Conservation (phyloP, 2,113 vertebrate species). For the Hirundichthys speculiger region DNA sequence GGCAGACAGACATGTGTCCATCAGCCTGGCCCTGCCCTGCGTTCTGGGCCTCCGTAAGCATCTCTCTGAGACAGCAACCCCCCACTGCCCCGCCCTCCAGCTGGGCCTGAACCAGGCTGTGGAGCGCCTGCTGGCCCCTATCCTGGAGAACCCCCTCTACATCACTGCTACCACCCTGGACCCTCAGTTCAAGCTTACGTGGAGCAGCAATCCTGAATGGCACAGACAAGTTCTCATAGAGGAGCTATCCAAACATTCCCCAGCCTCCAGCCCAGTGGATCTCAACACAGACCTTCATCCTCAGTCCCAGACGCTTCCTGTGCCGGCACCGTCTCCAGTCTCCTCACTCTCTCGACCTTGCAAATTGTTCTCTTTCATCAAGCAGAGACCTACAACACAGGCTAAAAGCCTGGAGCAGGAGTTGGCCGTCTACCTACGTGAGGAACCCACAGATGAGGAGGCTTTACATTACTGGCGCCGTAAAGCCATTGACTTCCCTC, state of each 20-base stretch:
- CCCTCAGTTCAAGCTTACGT: conserved; percentile 85
- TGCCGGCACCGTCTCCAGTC: conserved; percentile 57
- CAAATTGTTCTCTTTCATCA: conserved; percentile 85
- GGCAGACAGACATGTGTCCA: conserved; percentile 78
- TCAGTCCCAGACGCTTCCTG: conserved; percentile 66
- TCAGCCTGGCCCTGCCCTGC: conserved; percentile 82
- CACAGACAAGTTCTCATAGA: conserved; percentile 81
- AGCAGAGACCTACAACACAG: conserved; percentile 80
- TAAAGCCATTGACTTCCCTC: conserved; percentile 82
- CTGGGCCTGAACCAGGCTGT: conserved; percentile 75
- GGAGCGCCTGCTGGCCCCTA: conserved; percentile 73
- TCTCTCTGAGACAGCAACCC: conserved; percentile 77
- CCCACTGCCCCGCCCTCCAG: conserved; percentile 74
- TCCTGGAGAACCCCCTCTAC: conserved; percentile 82
- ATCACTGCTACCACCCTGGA: conserved; percentile 82
- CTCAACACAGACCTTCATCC: conserved; percentile 67
- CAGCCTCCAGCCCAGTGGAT: conserved; percentile 56
- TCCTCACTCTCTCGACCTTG: conserved; percentile 78
- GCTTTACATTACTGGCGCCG: conserved; percentile 83
- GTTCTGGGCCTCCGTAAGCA: conserved; percentile 83
- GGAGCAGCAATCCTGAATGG: conserved; percentile 84
- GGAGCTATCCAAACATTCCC: conserved; percentile 79
- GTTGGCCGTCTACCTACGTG: conserved; percentile 77
- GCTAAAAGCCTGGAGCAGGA: conserved; percentile 84
- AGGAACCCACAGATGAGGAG: conserved; percentile 83